Conservation (phyloP, 2,888 invertebrate genomes). For the Caenorhabditis imperialis region DNA sequence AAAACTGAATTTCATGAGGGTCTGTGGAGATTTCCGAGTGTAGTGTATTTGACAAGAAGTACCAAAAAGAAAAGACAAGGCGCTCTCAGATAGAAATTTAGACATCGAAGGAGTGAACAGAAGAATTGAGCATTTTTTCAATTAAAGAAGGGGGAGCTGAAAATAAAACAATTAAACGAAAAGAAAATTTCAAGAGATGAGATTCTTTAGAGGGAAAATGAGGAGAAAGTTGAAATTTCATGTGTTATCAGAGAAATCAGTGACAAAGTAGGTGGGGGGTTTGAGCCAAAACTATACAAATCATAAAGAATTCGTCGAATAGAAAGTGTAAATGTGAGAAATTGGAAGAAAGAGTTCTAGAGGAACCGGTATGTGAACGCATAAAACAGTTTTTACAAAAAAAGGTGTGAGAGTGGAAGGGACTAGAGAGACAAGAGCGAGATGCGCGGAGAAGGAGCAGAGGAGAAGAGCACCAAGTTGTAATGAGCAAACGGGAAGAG, state of each 20-base stretch:
- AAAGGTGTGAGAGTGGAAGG: neutral
- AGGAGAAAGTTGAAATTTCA: constrained; percentile 3
- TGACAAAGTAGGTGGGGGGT: neutral
- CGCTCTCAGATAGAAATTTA: constrained; percentile 2
- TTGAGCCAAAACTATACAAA: neutral
- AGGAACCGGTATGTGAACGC: constrained; percentile 10
- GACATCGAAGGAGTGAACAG: neutral
- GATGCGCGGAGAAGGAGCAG: neutral
- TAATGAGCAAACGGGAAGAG: neutral
- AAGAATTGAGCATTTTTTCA: constrained; percentile 30
- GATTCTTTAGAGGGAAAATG: constrained; percentile 13
- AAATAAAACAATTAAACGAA: constrained; percentile 5
- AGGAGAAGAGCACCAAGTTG: constrained; percentile 1
- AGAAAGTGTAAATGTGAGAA: neutral
- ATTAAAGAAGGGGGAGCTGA: neutral
- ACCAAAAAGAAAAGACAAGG: too few species aligned
- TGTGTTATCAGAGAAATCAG: neutral
- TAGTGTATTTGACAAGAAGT: too few species aligned
- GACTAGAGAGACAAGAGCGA: neutral
- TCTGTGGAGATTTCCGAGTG: too few species aligned
- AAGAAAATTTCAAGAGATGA: constrained; percentile 1
- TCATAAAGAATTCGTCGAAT: neutral
- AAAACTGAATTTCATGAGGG: neutral
- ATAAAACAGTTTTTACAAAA: constrained; percentile 1
- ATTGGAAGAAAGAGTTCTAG: neutral